Evolutionary conservation across 1,140 invertebrate genomes (phyloP), one percentile per base, ranked within the genome.

Genomic region (Globodera rostochiensis): DNA sequence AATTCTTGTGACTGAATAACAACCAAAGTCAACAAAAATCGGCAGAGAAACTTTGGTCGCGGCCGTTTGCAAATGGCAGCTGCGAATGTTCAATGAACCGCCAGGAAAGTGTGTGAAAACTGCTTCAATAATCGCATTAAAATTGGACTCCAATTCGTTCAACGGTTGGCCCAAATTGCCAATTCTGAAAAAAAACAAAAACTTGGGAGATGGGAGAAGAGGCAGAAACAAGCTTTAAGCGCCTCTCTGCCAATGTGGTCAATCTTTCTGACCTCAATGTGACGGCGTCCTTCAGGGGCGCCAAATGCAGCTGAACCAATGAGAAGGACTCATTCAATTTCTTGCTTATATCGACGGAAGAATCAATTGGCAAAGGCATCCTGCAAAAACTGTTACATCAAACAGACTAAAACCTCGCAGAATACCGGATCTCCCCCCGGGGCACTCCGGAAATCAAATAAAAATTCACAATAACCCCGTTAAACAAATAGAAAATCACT

Each of bases 21-120:
- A 46, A 84, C 84, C 84, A 76, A 86, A 86, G 69, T 86, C 85
- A n/a, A 85, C 85, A 66, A 79, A 86, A 66, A 86, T 46, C 19
- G 85, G 85, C 19, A 86, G 53, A 36, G 79, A 70, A 64, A 78
- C 25, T 47, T 74, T 49, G 36, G 60, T 81, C 11, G 74, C 70
- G 25, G 60, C 47, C 11, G 77, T 46, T 64, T 70, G 67, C 8
- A 86, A 66, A 19, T 78, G 60, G 6, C 71, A 82, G n/a, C 57
- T 73, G 53, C 80, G 67, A 25, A 86, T 71, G 69, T 86, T 86
- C n/a, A 60, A 49, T 21, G 50, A n/a, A 15, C 85, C 85, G 6
- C 86, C 86, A 0, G 82, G 85, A 77, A 47, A 81, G 73, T 85
- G 6, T 45, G 71, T 4, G 25, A 77, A 45, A 53, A 77, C 45